phyloP scores from a whole-genome alignment of 2,888 invertebrate genomes.

The Temnothorax ravouxi region DNA sequence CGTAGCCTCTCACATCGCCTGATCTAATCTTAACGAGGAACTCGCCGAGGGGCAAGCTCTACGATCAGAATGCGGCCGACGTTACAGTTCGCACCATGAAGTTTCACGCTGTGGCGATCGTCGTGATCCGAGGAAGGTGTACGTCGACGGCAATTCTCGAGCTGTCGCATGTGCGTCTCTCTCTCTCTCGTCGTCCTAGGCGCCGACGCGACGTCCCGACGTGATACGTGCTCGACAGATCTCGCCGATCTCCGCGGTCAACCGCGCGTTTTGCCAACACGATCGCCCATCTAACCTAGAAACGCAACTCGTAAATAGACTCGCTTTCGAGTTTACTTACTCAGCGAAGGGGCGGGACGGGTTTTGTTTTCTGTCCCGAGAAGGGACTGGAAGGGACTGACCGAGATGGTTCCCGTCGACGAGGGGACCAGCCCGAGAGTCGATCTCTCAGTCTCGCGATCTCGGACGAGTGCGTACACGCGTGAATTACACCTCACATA shows the following conservation, averaged over 20 bases:
- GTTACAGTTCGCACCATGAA: constrained; percentile 52
- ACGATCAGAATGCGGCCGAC: constrained; percentile 57
- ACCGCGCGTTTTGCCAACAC: constrained; percentile 65
- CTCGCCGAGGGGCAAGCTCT: constrained; percentile 28
- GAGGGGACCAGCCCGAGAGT: not conserved
- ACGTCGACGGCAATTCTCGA: not conserved
- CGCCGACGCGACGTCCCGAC: no score
- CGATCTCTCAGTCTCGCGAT: not conserved
- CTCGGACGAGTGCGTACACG: not conserved
- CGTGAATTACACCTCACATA: not conserved
- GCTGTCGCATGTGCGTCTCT: constrained; percentile 30
- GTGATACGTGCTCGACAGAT: not conserved
- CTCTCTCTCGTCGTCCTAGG: constrained; percentile 15
- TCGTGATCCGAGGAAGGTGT: constrained; percentile 7
- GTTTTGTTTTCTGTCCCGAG: not conserved
- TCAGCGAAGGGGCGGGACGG: not conserved
- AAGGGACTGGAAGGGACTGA: constrained; percentile 1
- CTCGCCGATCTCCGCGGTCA: constrained; percentile 60
- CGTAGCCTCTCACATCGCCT: constrained; percentile 31
- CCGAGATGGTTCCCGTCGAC: not conserved
- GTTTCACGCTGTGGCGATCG: constrained; percentile 32
- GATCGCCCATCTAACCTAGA: constrained; percentile 74
- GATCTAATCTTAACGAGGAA: constrained; percentile 23
- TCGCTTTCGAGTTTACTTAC: constrained; percentile 60
- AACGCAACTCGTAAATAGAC: constrained; percentile 63